Percentiles rank a stretch among this genome's conserved stretches.
phyloP scores from a whole-genome alignment of 2,888 invertebrate species.

The Dioctria rufipes region DNA sequence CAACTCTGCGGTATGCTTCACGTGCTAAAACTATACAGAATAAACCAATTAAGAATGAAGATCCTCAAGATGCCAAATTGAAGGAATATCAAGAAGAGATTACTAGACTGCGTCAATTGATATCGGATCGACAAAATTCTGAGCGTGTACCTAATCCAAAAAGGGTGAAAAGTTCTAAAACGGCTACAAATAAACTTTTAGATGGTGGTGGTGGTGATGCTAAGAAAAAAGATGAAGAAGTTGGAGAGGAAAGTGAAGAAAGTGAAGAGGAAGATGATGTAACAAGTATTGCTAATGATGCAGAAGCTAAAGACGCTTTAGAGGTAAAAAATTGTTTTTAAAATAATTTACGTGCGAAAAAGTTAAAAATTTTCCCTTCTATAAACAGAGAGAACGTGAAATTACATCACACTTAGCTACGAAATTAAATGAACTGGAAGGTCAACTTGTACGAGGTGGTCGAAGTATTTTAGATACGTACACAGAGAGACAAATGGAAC shows the following conservation, averaged over 20 bases:
- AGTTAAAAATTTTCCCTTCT: constrained; percentile 60
- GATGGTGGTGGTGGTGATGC: constrained; percentile 64
- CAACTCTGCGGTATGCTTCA: constrained; percentile 96
- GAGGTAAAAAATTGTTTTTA: constrained; percentile 47
- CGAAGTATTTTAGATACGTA: constrained; percentile 96
- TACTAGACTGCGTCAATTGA: constrained; percentile 76
- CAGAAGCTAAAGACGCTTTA: constrained; percentile 59
- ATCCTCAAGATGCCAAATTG: constrained; percentile 97
- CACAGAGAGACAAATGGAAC: constrained; percentile 90
- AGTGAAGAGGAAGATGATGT: constrained; percentile 69
- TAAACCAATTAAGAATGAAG: constrained; percentile 98
- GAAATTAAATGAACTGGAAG: constrained; percentile 89
- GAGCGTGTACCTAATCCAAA: constrained; percentile 63
- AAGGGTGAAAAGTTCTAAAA: constrained; percentile 59
- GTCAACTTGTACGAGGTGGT: constrained; percentile 93
- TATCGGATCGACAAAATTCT: constrained; percentile 71
- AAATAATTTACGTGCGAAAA: not conserved
- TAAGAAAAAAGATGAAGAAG: constrained; percentile 66
- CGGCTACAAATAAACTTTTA: constrained; percentile 60
- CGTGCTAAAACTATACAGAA: constrained; percentile 99
- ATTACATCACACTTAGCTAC: constrained; percentile 83
- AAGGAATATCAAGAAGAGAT: constrained; percentile 97
- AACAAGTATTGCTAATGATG: constrained; percentile 23
- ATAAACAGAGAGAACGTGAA: constrained; percentile 79
- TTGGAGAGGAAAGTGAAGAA: constrained; percentile 63